phyloP scores from a whole-genome alignment of 2,888 invertebrate species.

The Matsumyia berberina region DNA sequence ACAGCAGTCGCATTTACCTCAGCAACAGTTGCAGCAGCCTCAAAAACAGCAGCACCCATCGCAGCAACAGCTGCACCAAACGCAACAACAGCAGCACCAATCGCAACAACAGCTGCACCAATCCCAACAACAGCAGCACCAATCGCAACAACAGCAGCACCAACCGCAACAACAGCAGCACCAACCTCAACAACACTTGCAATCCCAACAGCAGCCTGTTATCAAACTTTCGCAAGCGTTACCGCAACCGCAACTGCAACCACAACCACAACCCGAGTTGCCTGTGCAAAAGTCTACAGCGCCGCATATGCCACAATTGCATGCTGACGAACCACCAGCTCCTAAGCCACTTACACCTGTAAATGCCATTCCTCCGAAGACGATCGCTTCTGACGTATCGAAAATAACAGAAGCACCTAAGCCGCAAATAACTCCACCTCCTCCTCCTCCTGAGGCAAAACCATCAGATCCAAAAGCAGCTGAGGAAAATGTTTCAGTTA shows the following conservation, averaged over 20 bases:
- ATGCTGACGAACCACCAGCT: conserved; percentile 34
- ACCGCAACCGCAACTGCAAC: conserved; percentile 74
- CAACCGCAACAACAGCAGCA: conserved; percentile 68
- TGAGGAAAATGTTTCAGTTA: conserved; percentile 59
- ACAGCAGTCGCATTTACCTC: conserved; percentile 4
- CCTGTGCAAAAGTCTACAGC: conserved; percentile 46
- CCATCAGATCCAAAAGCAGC: conserved; percentile 11
- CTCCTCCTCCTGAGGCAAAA: conserved; percentile 20
- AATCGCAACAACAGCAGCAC: conserved; percentile 51
- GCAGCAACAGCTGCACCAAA: conserved; percentile 81
- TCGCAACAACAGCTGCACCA: conserved; percentile 4
- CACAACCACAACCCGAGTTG: conserved; percentile 61
- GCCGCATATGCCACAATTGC: conserved; percentile 71
- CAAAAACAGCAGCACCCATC: conserved; percentile 77
- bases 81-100: conserved; percentile 80
- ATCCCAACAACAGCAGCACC: conserved; percentile 7
- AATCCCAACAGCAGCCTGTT: conserved; percentile 46
- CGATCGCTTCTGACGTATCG: conserved; percentile 4
- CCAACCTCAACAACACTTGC: conserved; percentile 81
- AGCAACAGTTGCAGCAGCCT: conserved; percentile 56
- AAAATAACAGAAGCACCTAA: conserved; percentile 29
- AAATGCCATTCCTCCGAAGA: conserved; percentile 24
- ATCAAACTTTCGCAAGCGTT: too few species aligned
- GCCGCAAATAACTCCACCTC: conserved; percentile 6
- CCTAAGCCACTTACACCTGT: conserved; percentile 24